These are phyloP conservation scores for Pollenia angustigena DNA, from an alignment of 2,888 invertebrate species.

Conservation along the genomic window DNA sequence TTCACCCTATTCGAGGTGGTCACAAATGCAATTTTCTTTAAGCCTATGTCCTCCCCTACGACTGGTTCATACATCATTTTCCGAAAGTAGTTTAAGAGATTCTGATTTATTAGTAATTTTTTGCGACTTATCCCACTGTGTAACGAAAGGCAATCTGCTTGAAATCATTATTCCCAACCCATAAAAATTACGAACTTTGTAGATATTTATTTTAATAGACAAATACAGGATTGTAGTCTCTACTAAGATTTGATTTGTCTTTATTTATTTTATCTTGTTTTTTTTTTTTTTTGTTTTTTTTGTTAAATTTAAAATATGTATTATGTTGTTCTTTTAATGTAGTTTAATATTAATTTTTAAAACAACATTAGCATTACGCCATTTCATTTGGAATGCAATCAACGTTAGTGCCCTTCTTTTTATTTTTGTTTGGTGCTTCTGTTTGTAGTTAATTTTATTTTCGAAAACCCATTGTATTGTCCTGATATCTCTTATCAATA, in stretches of 20 bases:
- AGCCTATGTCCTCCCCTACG: no score
- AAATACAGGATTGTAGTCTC: slow-evolving; percentile 8
- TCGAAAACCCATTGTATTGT: slow-evolving; percentile 63
- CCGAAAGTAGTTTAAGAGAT: no score
- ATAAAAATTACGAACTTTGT: neutral
- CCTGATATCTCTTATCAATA: slow-evolving; percentile 72
- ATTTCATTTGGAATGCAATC: slow-evolving; percentile 73
- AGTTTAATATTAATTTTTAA: slow-evolving; percentile 52
- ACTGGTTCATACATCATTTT: no score
- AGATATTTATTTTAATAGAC: slow-evolving; percentile 36
- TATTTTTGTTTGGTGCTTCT: slow-evolving; percentile 28
- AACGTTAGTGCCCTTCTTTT: slow-evolving; percentile 71
- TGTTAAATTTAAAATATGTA: slow-evolving; percentile 31
- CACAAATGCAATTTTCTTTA: no score
- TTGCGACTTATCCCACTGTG: no score
- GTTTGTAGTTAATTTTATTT: slow-evolving; percentile 65
- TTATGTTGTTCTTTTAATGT: slow-evolving; percentile 34
- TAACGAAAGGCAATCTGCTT: neutral
- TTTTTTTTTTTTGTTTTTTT: slow-evolving; percentile 40
- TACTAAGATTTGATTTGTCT: slow-evolving; percentile 15
- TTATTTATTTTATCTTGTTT: slow-evolving; percentile 24
- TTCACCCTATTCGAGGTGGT: no score
- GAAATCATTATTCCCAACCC: neutral
- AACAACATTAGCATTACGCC: slow-evolving; percentile 68
- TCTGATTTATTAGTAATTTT: no score